Percentiles rank a stretch among this genome's conserved stretches.
Conservation (phyloP, 2,888 invertebrate genomes). For the Nomada ruficornis region DNA sequence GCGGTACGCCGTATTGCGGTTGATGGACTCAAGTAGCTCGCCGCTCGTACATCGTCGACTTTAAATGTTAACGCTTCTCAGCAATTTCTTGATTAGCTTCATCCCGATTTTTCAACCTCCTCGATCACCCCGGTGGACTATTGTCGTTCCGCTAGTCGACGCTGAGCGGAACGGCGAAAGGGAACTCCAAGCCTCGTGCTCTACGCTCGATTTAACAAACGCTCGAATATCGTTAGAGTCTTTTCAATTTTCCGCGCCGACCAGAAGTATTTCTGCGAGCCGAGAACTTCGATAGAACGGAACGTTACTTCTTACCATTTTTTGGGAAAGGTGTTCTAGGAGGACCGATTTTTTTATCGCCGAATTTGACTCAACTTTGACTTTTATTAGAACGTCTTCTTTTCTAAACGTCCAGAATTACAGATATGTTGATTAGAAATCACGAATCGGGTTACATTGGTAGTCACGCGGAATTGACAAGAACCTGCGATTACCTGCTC, state of each 20-base stretch:
- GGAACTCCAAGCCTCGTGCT: background rate
- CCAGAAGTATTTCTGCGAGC: too few species aligned
- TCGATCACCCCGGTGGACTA: background rate
- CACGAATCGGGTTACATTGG: background rate
- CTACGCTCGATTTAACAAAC: background rate
- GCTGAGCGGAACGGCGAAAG: background rate
- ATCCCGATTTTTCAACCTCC: background rate
- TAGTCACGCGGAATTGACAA: background rate
- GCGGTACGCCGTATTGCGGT: slow-evolving; percentile 58
- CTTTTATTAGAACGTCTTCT: too few species aligned
- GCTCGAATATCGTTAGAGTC: background rate
- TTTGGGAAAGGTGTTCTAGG: too few species aligned
- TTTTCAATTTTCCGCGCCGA: too few species aligned
- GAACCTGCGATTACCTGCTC: background rate
- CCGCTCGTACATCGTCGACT: slow-evolving; percentile 32
- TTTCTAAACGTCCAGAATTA: too few species aligned
- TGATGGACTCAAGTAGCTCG: slow-evolving; percentile 66
- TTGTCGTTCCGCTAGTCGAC: background rate
- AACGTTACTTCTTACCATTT: too few species aligned
- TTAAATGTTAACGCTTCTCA: slow-evolving; percentile 28
- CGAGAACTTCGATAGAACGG: background rate
- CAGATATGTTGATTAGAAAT: too few species aligned
- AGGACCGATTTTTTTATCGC: too few species aligned
- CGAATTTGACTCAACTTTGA: too few species aligned
- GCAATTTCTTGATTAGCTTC: slow-evolving; percentile 38